phyloP scores from a whole-genome alignment of 2,797 vertebrate species.

The Falco berigora region DNA sequence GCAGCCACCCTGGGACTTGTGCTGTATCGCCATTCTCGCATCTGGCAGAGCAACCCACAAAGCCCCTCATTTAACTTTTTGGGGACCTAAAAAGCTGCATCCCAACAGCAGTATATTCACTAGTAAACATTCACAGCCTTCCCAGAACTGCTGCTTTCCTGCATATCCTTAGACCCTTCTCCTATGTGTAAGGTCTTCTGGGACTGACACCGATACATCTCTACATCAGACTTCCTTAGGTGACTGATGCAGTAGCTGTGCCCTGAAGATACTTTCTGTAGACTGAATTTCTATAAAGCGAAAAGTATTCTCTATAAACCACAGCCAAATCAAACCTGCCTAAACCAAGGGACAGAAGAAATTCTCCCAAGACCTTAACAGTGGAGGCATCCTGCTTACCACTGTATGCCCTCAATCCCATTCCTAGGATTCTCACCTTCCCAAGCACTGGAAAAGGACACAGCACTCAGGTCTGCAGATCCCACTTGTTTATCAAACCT shows the following conservation, averaged over 20 bases:
- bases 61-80: background rate
- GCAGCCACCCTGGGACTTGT: background rate
- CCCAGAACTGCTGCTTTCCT: background rate
- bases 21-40: background rate
- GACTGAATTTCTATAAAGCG: background rate
- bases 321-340: background rate
- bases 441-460: background rate
- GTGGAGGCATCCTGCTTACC: background rate
- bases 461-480: background rate
- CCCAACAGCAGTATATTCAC: background rate
- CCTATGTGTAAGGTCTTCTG: background rate
- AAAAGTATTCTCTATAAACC: background rate
- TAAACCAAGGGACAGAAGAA: background rate
- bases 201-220: background rate
- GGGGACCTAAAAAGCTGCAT: background rate
- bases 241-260: background rate
- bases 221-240: background rate
- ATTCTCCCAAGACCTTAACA: background rate
- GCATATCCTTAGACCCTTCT: background rate
- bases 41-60: background rate
- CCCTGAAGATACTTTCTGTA: background rate
- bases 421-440: background rate
- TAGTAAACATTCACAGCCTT: background rate
- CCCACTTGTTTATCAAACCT: background rate
- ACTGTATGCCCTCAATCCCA: background rate